A percentile compares a stretch with the other conserved stretches of the same genome.
phyloP scores from a whole-genome alignment of 2,888 invertebrate genomes.

The Platycheirus albimanus region DNA sequence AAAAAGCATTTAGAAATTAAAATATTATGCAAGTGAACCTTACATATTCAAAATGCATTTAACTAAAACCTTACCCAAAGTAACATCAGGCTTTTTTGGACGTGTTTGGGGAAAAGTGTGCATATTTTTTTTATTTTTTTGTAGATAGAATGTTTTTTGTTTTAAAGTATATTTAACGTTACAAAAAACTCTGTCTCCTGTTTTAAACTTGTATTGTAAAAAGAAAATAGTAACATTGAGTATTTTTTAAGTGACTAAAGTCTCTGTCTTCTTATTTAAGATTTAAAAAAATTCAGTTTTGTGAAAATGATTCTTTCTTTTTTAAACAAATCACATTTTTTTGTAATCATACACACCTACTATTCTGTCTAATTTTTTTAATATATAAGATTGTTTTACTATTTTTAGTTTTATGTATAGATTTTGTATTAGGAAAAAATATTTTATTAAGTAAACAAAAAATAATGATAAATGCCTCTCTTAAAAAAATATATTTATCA shows the following conservation, averaged over 20 bases:
- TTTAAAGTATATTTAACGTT: slow-evolving; percentile 6
- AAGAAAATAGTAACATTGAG: slow-evolving; percentile 10
- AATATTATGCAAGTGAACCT: slow-evolving; percentile 22
- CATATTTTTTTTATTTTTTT: slow-evolving; percentile 36
- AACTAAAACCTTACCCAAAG: slow-evolving; percentile 15
- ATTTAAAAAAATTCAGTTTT: slow-evolving; percentile 19
- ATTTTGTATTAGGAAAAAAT: slow-evolving; percentile 7
- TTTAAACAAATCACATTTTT: not conserved
- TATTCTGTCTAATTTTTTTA: not conserved
- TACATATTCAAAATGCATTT: slow-evolving; percentile 56
- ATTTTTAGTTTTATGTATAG: slow-evolving; percentile 29
- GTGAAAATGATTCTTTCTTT: slow-evolving; percentile 18
- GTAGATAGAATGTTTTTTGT: slow-evolving; percentile 8
- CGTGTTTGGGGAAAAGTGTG: slow-evolving; percentile 16
- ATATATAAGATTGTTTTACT: slow-evolving; percentile 21
- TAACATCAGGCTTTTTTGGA: slow-evolving; percentile 6
- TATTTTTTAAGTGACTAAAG: slow-evolving; percentile 45
- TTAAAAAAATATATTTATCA: slow-evolving; percentile 40
- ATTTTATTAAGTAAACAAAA: slow-evolving; percentile 22
- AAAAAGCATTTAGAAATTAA: slow-evolving; percentile 60
- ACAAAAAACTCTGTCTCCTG: slow-evolving; percentile 20
- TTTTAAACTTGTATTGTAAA: too few species aligned
- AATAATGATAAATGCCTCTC: slow-evolving; percentile 17
- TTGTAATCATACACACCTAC: too few species aligned
- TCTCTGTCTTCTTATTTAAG: slow-evolving; percentile 41